Conservation (phyloP, 2,888 invertebrate genomes). For the Branchellion lobata region DNA sequence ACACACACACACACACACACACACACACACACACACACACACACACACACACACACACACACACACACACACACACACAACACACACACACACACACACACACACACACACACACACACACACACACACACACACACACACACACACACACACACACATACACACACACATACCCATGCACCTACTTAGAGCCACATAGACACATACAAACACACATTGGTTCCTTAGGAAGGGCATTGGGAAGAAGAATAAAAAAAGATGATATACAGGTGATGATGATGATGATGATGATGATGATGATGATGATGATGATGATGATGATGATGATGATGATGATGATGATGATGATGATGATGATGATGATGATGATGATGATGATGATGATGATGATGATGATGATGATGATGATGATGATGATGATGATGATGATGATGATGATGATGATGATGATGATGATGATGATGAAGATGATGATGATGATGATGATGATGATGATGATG, state of each 20-base stretch:
- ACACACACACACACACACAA: too few relatives aligned
- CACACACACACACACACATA: too few relatives aligned
- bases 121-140: too few relatives aligned
- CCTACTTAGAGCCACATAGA: too few relatives aligned
- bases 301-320: constrained; percentile 38
- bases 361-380: constrained; percentile 38
- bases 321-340: constrained; percentile 37
- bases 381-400: constrained; percentile 29
- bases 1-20: too few relatives aligned
- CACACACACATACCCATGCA: too few relatives aligned
- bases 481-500: constrained; percentile 37
- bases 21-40: constrained; percentile 48
- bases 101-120: too few relatives aligned
- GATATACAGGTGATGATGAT: constrained; percentile 36
- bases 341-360: constrained; percentile 38
- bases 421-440: constrained; percentile 38
- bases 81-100: too few relatives aligned
- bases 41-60: too few relatives aligned
- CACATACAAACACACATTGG: too few relatives aligned
- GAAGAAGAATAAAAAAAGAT: constrained; percentile 44
- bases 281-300: constrained; percentile 38
- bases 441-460: constrained; percentile 36
- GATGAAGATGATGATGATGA: constrained; percentile 41
- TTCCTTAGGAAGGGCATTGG: constrained; percentile 47
- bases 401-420: constrained; percentile 38